A percentile compares a stretch with the other conserved stretches of the same genome.
These are phyloP conservation scores for Beris chalybata DNA, from an alignment of 2,888 invertebrate species.

Conservation along the genomic window DNA sequence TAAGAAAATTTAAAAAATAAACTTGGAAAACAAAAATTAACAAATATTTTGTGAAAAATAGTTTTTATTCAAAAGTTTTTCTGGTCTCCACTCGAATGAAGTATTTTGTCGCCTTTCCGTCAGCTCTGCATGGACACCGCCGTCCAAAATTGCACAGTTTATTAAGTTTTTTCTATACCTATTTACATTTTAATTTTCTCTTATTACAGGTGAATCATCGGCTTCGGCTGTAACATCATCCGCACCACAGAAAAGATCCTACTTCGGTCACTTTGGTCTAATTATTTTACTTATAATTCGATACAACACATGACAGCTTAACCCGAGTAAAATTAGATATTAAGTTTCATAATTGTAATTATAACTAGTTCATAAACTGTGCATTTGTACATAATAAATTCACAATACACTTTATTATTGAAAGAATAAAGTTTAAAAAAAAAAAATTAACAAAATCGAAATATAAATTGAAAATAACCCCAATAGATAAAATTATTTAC, in stretches of 20 bases:
- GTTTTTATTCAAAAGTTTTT: too few species aligned
- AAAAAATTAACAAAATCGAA: constrained; percentile 8
- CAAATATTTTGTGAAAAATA: too few species aligned
- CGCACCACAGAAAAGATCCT: constrained; percentile 42
- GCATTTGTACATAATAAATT: constrained; percentile 23
- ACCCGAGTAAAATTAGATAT: constrained; percentile 1
- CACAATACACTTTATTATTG: neutral
- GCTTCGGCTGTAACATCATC: constrained; percentile 55
- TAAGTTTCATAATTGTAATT: constrained; percentile 18
- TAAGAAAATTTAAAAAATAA: too few species aligned
- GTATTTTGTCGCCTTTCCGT: too few species aligned
- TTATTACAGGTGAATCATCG: constrained; percentile 51
- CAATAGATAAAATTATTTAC: neutral
- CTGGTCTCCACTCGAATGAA: too few species aligned
- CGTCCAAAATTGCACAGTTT: too few species aligned
- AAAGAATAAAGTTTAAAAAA: neutral
- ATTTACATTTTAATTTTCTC: neutral
- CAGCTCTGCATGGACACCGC: too few species aligned
- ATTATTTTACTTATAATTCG: constrained; percentile 37
- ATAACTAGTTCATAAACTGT: constrained; percentile 12
- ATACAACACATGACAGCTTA: constrained; percentile 43
- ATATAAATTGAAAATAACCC: constrained; percentile 15
- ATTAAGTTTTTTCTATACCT: too few species aligned
- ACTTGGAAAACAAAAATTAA: too few species aligned
- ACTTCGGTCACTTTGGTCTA: constrained; percentile 39